Evolutionary conservation across 2,888 invertebrate species (phyloP), one percentile per base, ranked within the genome.

Genomic region (Melieria omissa): DNA sequence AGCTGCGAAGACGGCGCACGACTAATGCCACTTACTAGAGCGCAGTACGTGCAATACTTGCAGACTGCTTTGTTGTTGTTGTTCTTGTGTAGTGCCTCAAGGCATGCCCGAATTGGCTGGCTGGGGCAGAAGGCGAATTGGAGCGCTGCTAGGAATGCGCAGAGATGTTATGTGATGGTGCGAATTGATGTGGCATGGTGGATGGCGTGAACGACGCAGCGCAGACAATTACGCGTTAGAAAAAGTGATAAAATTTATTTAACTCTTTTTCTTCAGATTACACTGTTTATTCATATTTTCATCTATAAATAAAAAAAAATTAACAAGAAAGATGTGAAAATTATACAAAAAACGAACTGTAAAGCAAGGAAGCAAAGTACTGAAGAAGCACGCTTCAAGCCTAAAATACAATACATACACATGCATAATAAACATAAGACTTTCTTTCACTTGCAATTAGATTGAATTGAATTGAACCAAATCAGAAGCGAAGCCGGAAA

Each of bases 221-320:
- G 29, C 29, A 29, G 29, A 29, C 29, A 29, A 29, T 29, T 29
- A 29, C 62, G 55, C 47, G 61, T 62, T 55, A 54, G 69, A 46
- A 63, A 63, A 69, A 63, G 69, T 69, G 69, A 62, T 69, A 69
- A 63, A 49, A 55, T 69, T 54, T 55, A 41, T 69, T 68, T 14
- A 54, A 69, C 9, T 66, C 63, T 55, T 62, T 61, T 61, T 69
- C 66, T 60, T 55, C 47, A 65, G 65, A 58, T 66, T 7, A 65
- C 16, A 61, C 42, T 44, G 16, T 68, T 60, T 67, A 60, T 57
- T 64, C 64, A 65, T 65, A 65, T 65, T 70, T 70, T 70, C 71
- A 65, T 44, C 47, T 45, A 46, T 41, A 57, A 65, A 45, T 61
- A 41, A 70, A 69, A 63, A 41, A 60, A 65, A 65, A 58, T 44